phyloP scores from a whole-genome alignment of 2,797 vertebrate genomes.

The Mus spretus region DNA sequence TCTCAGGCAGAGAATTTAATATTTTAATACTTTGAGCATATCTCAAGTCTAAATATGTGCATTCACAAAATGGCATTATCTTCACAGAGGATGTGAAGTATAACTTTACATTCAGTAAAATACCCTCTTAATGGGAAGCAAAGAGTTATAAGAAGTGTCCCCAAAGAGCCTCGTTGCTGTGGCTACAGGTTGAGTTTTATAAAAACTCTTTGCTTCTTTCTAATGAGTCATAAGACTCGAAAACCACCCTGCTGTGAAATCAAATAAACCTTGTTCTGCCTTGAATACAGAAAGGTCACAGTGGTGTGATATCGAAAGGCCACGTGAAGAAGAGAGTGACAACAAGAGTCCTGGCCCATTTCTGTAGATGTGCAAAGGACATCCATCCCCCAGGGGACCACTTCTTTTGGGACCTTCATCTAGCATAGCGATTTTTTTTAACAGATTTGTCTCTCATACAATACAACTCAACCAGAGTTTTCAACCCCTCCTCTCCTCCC shows the following conservation, averaged over 20 bases:
- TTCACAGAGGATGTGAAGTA: not conserved
- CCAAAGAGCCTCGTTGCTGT: not conserved
- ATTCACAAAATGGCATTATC: not conserved
- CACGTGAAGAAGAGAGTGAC: not conserved
- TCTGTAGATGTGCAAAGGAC: not conserved
- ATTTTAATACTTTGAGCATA: not conserved
- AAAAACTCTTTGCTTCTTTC: not conserved
- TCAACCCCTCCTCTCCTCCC: not conserved
- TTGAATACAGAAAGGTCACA: not conserved
- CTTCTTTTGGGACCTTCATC: not conserved
- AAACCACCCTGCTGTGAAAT: slow-evolving; percentile 36
- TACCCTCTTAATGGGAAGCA: not conserved
- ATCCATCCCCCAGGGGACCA: too few relatives aligned
- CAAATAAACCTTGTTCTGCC: slow-evolving; percentile 25
- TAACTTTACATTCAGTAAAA: not conserved
- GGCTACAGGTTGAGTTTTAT: not conserved
- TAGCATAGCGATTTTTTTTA: not conserved
- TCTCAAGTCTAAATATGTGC: not conserved
- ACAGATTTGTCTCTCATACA: not conserved
- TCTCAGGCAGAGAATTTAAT: not conserved
- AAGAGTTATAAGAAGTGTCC: not conserved
- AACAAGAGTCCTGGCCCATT: not conserved
- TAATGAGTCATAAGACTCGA: slow-evolving; percentile 12
- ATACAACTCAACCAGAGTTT: not conserved
- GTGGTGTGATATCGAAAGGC: not conserved